Evolutionary conservation across 2,797 vertebrate genomes (phyloP).

Genomic region (Coranthus polyacanthus): DNA sequence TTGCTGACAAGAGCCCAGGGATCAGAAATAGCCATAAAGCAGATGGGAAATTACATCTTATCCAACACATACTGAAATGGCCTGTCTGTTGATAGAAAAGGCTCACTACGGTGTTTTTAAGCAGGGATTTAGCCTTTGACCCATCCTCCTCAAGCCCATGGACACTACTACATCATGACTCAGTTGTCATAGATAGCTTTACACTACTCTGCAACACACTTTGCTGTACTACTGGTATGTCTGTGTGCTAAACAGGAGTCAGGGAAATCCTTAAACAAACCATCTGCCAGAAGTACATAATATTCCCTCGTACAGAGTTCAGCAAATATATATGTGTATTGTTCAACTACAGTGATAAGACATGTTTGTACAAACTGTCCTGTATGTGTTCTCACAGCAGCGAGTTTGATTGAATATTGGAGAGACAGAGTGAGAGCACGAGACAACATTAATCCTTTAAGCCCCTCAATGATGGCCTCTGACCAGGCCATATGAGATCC

Average conservation of each 20-base stretch:
- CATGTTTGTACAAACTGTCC: constrained; percentile 62
- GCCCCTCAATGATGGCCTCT: constrained; percentile 86
- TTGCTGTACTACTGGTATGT: constrained; percentile 47
- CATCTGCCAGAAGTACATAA: constrained; percentile 63
- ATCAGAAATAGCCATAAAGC: constrained; percentile 88
- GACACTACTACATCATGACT: constrained; percentile 82
- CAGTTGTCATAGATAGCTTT: constrained; percentile 74
- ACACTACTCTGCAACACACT: constrained; percentile 45
- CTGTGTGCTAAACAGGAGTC: constrained; percentile 56
- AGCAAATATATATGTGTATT: constrained; percentile 55
- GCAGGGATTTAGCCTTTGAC: constrained; percentile 86
- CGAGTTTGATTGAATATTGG: constrained; percentile 83
- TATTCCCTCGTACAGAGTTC: constrained; percentile 46
- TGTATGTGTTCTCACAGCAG: constrained; percentile 50
- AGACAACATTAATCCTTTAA: constrained; percentile 87
- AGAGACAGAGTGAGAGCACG: constrained; percentile 64
- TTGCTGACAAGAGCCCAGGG: constrained; percentile 86
- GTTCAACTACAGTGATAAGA: constrained; percentile 57
- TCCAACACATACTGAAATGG: constrained; percentile 84
- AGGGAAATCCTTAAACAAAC: constrained; percentile 67
- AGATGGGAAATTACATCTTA: constrained; percentile 89
- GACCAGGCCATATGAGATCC: constrained; percentile 88
- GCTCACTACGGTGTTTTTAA: constrained; percentile 85
- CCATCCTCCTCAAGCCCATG: constrained; percentile 70
- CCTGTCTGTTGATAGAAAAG: constrained; percentile 86